Evolutionary conservation across 2,113 vertebrate species (phyloP), one percentile per base, ranked within the genome.

Genomic region (Oncorhynchus keta): DNA sequence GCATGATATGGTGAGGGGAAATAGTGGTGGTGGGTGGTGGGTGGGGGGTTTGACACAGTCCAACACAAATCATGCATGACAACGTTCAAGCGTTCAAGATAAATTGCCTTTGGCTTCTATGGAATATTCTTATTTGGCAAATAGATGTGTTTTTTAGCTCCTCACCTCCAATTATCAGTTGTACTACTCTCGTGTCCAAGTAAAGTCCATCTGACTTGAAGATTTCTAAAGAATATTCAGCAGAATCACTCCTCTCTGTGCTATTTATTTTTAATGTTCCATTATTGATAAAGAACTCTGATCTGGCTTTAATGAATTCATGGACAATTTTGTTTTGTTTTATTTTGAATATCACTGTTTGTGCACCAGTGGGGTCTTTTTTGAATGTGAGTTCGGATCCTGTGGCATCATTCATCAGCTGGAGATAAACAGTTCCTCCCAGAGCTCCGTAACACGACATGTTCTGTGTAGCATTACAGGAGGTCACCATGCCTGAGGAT

Each of bases 91-190:
- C 35, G 6, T 35, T 35, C 6, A 35, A 35, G 1, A 35, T 35
- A 7, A 35, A 35, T 35, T 35, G 35, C 35, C 6, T 35, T 35
- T 7, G 35, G 35, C 6, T 35, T 35, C 35, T 35, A 35, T 35
- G 35, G 35, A 35, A 35, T 35, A 35, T 35, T 35, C 49, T 51
- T 51, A 51, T 51, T 14, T 51, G 14, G 13, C 49, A 51, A 51
- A 51, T 51, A 3, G 14, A 51, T 13, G 14, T 51, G 49, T 51
- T 51, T 51, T 51, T 8, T 16, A 51, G 1, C 13, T 49, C 64
- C 48, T 82, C 81, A 87, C 83, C 86, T 88, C 87, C 28, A 79
- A 84, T 57, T 5, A 2, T 65, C 55, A 90, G 30, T 11, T 76
- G 18, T 0, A 83, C 55, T 68, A 3, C 24, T 18, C 0, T 4